Base-by-base conservation (phyloP, 2,888 invertebrate genomes). In the Vesta saturnalis region DNA sequence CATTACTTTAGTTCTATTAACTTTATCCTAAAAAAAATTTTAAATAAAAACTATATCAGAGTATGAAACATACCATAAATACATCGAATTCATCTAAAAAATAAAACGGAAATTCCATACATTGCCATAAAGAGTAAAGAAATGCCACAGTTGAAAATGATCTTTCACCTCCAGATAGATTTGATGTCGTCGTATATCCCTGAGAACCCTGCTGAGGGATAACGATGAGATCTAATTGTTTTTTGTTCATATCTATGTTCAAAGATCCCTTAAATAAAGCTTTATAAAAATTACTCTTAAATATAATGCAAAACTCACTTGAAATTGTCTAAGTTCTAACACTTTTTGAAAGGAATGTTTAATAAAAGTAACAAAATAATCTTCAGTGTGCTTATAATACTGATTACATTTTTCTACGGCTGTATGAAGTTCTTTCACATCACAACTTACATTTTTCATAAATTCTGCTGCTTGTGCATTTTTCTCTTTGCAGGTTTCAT, bases 21-120 rank as follows among this genome's bases (percentile, higher is more conserved):
- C 88, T 85, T 92, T 91, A 82, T 96, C 96, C 94, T 94, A 80
- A 69, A 80, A 81, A 15, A 23, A 12, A 30, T 2, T 15, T 4
- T 39, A n/a, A 19, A 54, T 12, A 54, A 54, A 56, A 68, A 71
- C 64, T 61, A 62, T 2, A n/a, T 18, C 30, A 30, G 52, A n/a
- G 30, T n/a, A 77, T 82, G n/a, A n/a, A n/a, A n/a, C n/a, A 82
- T 80, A 94, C 96, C 93, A 98, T 97, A 81, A 95, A 98, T 0
- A 98, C 96, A 80, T 98, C 97, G 81, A 97, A 98, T 87, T 99
- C 98, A 83, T 98, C 98, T 76, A 98, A 86, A 83, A 96, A 91
- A 87, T 93, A 93, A 85, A 99, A 97, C 0, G 99, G 98, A 78
- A 95, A 90, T 79, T 94, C 92, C 79, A 95, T 93, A 73, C 93